Evolutionary conservation across 1,140 invertebrate species (phyloP).

Genomic region (Drosophila albomicans): DNA sequence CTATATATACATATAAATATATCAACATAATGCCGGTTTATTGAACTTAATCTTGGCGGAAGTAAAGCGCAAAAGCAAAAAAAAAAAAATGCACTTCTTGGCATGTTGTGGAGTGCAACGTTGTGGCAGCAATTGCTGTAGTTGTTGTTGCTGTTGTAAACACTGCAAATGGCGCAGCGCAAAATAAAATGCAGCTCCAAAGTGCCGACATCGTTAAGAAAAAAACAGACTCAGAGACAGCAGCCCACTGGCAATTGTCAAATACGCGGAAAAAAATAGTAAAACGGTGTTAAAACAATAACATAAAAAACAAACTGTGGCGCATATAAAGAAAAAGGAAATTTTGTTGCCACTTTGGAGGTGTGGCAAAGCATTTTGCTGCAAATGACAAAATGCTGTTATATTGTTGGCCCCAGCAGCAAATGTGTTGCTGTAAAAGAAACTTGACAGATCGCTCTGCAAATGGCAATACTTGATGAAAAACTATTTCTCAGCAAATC

Average conservation of each 20-base stretch:
- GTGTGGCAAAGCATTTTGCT: neutral
- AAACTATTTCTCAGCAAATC: neutral
- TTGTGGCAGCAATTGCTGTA: constrained; percentile 14
- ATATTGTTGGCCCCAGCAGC: too few species aligned
- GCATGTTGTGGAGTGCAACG: neutral
- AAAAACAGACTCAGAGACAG: neutral
- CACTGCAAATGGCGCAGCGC: constrained; percentile 62
- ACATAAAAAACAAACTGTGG: neutral
- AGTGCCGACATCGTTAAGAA: constrained; percentile 23
- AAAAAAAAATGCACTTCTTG: constrained; percentile 33
- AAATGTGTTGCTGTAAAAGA: neutral
- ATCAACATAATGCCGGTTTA: constrained; percentile 49
- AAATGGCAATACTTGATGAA: neutral
- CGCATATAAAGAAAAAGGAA: constrained; percentile 6
- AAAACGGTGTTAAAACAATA: constrained; percentile 15
- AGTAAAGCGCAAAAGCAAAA: constrained; percentile 31
- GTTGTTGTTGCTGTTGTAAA: constrained; percentile 34
- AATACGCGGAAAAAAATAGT: constrained; percentile 9
- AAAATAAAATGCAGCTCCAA: constrained; percentile 40
- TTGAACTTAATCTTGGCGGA: constrained; percentile 74
- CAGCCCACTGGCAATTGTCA: constrained; percentile 22
- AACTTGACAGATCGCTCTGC: neutral
- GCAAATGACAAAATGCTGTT: constrained; percentile 21
- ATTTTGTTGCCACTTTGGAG: neutral
- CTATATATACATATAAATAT: neutral